These are phyloP conservation scores for Acanthopleura granulata DNA, from an alignment of 2,888 invertebrate genomes.

Conservation along the genomic window DNA sequence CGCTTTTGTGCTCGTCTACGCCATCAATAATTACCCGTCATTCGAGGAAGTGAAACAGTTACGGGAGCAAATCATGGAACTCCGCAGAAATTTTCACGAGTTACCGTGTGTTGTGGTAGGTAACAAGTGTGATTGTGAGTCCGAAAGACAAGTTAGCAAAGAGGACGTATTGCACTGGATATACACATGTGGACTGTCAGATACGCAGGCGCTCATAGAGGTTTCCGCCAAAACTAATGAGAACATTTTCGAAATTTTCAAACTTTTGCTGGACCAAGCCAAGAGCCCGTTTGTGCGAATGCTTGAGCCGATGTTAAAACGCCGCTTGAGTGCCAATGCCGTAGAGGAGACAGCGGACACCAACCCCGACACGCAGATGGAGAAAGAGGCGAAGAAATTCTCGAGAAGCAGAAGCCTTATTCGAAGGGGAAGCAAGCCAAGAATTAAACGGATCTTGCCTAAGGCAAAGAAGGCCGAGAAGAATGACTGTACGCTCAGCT, in stretches of 20 bases:
- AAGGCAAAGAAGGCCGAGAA: conserved; percentile 44
- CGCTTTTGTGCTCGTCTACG: conserved; percentile 93
- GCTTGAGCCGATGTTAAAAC: conserved; percentile 72
- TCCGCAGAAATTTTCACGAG: conserved; percentile 80
- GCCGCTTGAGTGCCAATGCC: conserved; percentile 79
- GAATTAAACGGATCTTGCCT: conserved; percentile 45
- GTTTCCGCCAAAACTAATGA: conserved; percentile 74
- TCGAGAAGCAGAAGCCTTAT: conserved; percentile 81
- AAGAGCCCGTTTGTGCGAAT: conserved; percentile 73
- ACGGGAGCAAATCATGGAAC: conserved; percentile 81
- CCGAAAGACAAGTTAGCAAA: conserved; percentile 75
- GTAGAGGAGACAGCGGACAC: conserved; percentile 71
- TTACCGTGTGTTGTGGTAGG: conserved; percentile 97
- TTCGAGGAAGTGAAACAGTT: conserved; percentile 62
- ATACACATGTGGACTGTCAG: conserved; percentile 62
- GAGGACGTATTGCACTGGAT: conserved; percentile 87
- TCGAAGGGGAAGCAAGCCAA: conserved; percentile 78
- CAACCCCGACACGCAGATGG: conserved; percentile 73
- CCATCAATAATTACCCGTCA: conserved; percentile 56
- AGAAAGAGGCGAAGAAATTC: conserved; percentile 40
- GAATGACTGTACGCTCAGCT: conserved; percentile 48
- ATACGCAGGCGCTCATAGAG: conserved; percentile 76
- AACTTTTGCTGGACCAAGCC: conserved; percentile 82
- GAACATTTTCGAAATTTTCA: conserved; percentile 85
- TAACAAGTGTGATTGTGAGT: conserved; percentile 90